Evolutionary conservation across 2,113 vertebrate genomes (phyloP), one percentile per base, ranked within the genome.

Genomic region (Nannobrachium achirus): DNA sequence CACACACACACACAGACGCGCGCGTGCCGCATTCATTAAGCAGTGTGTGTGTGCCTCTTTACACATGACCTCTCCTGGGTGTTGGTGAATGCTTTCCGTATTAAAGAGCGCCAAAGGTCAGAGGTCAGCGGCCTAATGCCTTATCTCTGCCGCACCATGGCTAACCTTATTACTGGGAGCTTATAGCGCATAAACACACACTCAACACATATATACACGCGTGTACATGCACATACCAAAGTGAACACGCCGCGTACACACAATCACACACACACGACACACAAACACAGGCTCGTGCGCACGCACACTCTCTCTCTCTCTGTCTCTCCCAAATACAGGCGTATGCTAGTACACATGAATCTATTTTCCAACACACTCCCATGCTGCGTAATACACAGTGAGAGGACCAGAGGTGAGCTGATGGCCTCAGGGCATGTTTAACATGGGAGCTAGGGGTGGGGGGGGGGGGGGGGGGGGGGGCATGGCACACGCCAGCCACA

Each of bases 71-170:
- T 70, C 84, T 87, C 81, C 71, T 56, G 82, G 79, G 84, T 86
- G 82, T 85, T 81, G 76, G 84, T 77, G 80, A 83, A 60, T 10
- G 33, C 53, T 81, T 83, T 83, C 82, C 64, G 64, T 80, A 84
- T 88, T 86, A 84, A 88, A 80, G 80, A 75, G 80, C 69, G 73
- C 15, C 53, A 64, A 67, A 78, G 84, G 85, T 86, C 80, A 80
- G 49, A 85, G 89, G 84, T 89, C 85, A 89, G 81, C 77, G 75
- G 64, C 84, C 80, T 88, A 89, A 89, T 86, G 80, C 87, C 87
- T 90, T 88, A 90, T 90, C 88, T 80, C 73, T 74, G 76, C 89
- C 88, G 82, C 87, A 76, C 80, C 83, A 76, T 81, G 75, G 82
- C 80, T 82, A 79, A 86, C 83, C 85, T 86, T 87, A 90, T 90